Conservation (phyloP, 1,140 invertebrate species). For the Chymomyza costata region DNA sequence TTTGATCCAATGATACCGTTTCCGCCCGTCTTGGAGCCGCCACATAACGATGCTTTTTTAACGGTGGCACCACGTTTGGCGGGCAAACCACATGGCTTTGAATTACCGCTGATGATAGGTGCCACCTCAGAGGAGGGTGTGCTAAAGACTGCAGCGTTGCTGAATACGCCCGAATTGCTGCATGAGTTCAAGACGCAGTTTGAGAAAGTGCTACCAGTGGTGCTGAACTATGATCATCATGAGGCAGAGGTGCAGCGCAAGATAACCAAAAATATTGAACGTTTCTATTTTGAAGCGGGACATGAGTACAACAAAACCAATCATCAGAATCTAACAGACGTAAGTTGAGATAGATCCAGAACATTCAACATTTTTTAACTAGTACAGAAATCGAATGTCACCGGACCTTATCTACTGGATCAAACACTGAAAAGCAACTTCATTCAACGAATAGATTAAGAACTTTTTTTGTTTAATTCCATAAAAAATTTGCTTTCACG, state of each 20-base stretch:
- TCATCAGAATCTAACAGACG: slow-evolving; percentile 77
- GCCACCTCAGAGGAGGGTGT: slow-evolving; percentile 82
- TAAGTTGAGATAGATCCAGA: slow-evolving; percentile 74
- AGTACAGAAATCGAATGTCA: too few species aligned
- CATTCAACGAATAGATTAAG: too few species aligned
- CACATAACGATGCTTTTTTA: slow-evolving; percentile 81
- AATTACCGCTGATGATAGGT: slow-evolving; percentile 83
- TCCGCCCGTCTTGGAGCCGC: slow-evolving; percentile 82
- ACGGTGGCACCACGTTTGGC: slow-evolving; percentile 77
- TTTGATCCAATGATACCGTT: slow-evolving; percentile 85
- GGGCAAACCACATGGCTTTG: slow-evolving; percentile 75
- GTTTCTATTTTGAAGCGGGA: slow-evolving; percentile 79
- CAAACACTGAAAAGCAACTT: too few species aligned
- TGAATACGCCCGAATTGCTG: slow-evolving; percentile 71
- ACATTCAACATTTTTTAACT: too few species aligned
- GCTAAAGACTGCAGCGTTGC: slow-evolving; percentile 78
- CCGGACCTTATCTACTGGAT: too few species aligned
- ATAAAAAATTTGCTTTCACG: neutral
- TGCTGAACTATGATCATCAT: slow-evolving; percentile 79
- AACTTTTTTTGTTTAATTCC: too few species aligned
- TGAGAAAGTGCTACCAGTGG: slow-evolving; percentile 78
- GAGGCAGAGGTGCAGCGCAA: slow-evolving; percentile 69
- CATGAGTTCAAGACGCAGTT: slow-evolving; percentile 79
- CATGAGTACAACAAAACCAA: slow-evolving; percentile 76
- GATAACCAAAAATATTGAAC: slow-evolving; percentile 78